Percentiles rank a stretch among this genome's conserved stretches.
Evolutionary conservation across 2,113 vertebrate species (phyloP).

Genomic region (Xiphorhynchus elegans): DNA sequence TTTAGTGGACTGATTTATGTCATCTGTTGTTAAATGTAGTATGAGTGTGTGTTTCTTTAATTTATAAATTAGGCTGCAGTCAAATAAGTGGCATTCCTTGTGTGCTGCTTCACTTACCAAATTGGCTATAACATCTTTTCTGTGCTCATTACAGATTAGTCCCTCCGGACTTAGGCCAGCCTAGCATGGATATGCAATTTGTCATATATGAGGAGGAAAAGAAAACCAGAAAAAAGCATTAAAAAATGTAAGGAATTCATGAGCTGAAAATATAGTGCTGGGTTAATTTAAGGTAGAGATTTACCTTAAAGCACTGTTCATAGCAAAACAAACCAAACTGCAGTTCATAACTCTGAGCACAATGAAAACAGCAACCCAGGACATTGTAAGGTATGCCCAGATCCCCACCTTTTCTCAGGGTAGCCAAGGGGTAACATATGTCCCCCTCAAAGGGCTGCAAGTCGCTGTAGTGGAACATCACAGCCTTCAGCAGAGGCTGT

Average conservation of each 20-base stretch:
- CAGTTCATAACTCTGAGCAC: background rate
- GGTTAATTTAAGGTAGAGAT: background rate
- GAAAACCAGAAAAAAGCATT: background rate
- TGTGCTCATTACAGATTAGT: background rate
- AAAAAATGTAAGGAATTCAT: background rate
- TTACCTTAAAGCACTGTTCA: background rate
- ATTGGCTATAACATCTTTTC: background rate
- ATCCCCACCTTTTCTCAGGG: background rate
- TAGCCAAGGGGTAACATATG: accelerated
- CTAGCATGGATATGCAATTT: background rate
- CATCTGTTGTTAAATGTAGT: background rate
- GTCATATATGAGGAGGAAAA: background rate
- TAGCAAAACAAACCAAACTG: background rate
- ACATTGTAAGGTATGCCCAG: background rate
- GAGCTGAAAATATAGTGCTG: background rate
- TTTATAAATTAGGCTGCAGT: background rate
- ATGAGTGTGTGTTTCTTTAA: background rate
- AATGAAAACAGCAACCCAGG: background rate
- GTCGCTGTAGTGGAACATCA: background rate
- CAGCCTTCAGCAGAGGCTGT: background rate
- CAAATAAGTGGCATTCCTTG: background rate
- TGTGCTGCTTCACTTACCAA: background rate
- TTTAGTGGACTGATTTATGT: background rate
- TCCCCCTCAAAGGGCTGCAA: background rate
- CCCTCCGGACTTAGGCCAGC: background rate